These are phyloP conservation scores for Heliconius sara DNA, from an alignment of 2,888 invertebrate genomes.

Conservation along the genomic window DNA sequence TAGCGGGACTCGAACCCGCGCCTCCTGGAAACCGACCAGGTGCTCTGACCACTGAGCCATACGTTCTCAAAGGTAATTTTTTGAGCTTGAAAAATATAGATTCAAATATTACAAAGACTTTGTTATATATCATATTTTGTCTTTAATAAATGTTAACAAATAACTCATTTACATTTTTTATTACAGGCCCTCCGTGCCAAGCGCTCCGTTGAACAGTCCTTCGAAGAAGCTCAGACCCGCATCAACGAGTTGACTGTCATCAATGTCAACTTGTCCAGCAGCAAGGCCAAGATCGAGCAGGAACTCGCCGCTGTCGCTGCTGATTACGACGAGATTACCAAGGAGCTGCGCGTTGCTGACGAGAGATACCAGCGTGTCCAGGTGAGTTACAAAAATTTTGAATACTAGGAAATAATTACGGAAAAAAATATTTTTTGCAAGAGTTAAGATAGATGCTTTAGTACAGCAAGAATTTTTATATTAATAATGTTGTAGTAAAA, in stretches of 20 bases:
- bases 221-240: conserved; percentile 95
- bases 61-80: conserved; percentile 67
- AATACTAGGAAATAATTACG: not conserved
- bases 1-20: too few relatives aligned
- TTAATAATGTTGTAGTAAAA: not conserved
- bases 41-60: too few relatives aligned
- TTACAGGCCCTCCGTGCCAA: conserved; percentile 94
- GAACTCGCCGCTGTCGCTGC: conserved; percentile 95
- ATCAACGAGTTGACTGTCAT: conserved; percentile 97
- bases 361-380: conserved; percentile 97
- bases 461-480: not conserved
- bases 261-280: conserved; percentile 97
- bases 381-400: conserved; percentile 63
- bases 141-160: not conserved
- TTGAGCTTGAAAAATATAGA: not conserved
- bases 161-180: conserved; percentile 25
- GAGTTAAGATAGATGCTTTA: not conserved
- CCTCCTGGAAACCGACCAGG: too few relatives aligned
- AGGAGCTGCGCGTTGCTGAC: conserved; percentile 96
- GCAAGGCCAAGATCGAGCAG: conserved; percentile 97
- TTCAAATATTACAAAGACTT: not conserved
- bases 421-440: too few relatives aligned
- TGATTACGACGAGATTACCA: conserved; percentile 99
- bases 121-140: not conserved
- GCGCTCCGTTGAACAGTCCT: conserved; percentile 94